Percentiles rank a stretch among this genome's conserved stretches.
phyloP scores from a whole-genome alignment of 2,113 vertebrate species.

The Trinectes maculatus region DNA sequence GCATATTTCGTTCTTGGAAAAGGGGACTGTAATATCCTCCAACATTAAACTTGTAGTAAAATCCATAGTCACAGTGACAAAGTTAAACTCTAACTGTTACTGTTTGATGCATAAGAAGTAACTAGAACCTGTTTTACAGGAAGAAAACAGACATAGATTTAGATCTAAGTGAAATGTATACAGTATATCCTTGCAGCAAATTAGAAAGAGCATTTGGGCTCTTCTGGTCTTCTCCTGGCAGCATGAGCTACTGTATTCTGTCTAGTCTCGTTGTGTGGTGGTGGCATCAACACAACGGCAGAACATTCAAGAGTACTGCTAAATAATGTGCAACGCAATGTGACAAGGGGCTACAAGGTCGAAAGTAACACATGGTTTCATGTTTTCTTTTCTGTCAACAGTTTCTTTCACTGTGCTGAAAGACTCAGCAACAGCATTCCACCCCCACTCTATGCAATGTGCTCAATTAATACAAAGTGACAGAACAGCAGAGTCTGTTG shows the following conservation, averaged over 20 bases:
- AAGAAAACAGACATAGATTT: no score
- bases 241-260: slow-evolving; percentile 3
- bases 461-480: slow-evolving; percentile 66
- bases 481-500: slow-evolving; percentile 59
- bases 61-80: no score
- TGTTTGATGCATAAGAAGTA: no score
- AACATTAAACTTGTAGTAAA: no score
- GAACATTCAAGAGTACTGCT: background rate
- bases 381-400: slow-evolving; percentile 14
- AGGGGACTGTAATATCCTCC: no score
- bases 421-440: background rate
- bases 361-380: slow-evolving; percentile 42
- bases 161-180: no score
- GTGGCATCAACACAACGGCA: slow-evolving; percentile 10
- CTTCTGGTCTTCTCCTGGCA: slow-evolving; percentile 8
- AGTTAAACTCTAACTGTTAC: no score
- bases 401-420: slow-evolving; percentile 33
- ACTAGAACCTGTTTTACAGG: no score
- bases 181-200: no score
- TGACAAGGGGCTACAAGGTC: slow-evolving; percentile 24
- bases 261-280: slow-evolving; percentile 1
- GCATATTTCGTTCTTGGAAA: no score
- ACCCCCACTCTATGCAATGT: slow-evolving; percentile 23
- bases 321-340: slow-evolving; percentile 14
- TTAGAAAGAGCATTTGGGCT: no score